Evolutionary conservation across 2,888 invertebrate species (phyloP).

Genomic region (Sepioteuthis lessoniana): DNA sequence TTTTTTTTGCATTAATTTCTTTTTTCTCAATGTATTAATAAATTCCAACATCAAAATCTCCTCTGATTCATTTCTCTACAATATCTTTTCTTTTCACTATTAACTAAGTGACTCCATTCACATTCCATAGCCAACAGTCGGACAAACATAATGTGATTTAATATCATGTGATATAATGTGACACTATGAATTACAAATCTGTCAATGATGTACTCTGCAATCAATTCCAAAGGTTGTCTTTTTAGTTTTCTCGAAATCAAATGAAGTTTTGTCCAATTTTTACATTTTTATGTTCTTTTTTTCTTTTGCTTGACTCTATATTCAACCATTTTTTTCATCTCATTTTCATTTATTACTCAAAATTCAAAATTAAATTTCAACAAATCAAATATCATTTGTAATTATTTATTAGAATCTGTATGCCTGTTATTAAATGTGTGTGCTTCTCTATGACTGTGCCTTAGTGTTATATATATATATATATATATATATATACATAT

Average conservation of each 20-base stretch:
- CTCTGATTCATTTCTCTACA: neutral
- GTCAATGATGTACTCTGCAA: neutral
- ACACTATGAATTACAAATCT: neutral
- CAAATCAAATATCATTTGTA: neutral
- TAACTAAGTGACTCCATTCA: neutral
- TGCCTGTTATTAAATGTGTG: neutral
- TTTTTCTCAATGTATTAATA: neutral
- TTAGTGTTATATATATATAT: no score
- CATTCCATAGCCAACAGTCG: neutral
- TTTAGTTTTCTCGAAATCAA: neutral
- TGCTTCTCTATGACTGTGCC: no score
- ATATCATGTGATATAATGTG: slow-evolving; percentile 33
- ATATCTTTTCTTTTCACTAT: neutral
- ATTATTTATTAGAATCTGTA: neutral
- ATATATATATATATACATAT: no score
- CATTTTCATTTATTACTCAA: neutral
- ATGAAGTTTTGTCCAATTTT: neutral
- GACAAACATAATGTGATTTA: neutral
- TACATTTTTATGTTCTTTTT: neutral
- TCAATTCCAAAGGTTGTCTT: neutral
- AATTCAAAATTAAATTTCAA: slow-evolving; percentile 1
- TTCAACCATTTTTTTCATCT: neutral
- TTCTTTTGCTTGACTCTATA: neutral
- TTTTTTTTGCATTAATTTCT: neutral
- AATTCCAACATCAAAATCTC: neutral